phyloP scores from a whole-genome alignment of 2,113 vertebrate genomes.

The Oreotrochilus melanogaster region DNA sequence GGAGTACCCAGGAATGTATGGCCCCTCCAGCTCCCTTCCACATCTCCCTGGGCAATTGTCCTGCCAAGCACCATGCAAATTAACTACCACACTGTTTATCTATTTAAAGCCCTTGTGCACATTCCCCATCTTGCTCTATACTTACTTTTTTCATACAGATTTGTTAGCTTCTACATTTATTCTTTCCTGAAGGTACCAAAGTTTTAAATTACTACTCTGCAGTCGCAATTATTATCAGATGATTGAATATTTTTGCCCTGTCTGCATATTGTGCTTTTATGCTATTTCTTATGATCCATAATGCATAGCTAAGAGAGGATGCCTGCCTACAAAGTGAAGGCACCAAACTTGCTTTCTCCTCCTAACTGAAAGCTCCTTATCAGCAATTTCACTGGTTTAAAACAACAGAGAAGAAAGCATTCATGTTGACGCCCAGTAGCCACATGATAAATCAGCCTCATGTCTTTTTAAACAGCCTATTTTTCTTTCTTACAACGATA shows the following conservation, averaged over 20 bases:
- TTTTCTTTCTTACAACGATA: neutral
- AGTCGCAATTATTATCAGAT: neutral
- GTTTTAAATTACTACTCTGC: neutral
- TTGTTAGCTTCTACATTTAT: neutral
- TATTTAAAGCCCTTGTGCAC: neutral
- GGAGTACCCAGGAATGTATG: neutral
- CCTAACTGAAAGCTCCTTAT: neutral
- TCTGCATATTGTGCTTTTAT: neutral
- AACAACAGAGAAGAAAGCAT: constrained; percentile 10
- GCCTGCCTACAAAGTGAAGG: neutral
- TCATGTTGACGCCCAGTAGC: neutral
- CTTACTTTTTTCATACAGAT: neutral
- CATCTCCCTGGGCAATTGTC: neutral
- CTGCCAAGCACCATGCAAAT: neutral
- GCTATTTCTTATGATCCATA: neutral
- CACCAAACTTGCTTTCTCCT: neutral
- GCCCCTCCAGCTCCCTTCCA: neutral
- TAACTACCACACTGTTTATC: neutral
- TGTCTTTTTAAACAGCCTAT: neutral
- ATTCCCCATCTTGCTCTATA: neutral
- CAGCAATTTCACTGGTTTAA: constrained; percentile 20
- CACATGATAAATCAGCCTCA: neutral
- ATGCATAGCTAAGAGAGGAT: neutral
- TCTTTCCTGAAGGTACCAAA: neutral
- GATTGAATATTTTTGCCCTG: neutral